Conservation (phyloP, 2,888 invertebrate species). For the Andrena dorsata region DNA sequence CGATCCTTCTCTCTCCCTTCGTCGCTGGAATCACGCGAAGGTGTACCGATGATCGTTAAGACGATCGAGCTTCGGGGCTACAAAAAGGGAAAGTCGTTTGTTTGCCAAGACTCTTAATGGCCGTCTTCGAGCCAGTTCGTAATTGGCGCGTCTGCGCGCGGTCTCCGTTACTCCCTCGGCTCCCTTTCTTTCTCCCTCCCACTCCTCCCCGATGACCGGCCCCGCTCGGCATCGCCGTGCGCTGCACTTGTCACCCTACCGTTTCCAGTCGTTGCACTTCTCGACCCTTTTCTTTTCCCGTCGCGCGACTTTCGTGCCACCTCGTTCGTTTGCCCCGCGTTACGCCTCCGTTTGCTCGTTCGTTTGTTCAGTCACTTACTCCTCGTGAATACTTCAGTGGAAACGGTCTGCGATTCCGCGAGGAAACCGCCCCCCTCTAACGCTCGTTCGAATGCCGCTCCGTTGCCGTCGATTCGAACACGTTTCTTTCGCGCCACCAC, state of each 20-base stretch:
- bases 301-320: slow-evolving; percentile 45
- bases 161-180: slow-evolving; percentile 24
- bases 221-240: slow-evolving; percentile 1
- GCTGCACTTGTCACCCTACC: slow-evolving; percentile 53
- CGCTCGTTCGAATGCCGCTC: slow-evolving; percentile 21
- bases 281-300: slow-evolving; percentile 35
- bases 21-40: slow-evolving; percentile 66
- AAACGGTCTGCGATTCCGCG: slow-evolving; percentile 45
- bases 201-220: background rate
- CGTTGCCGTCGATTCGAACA: slow-evolving; percentile 20
- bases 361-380: slow-evolving; percentile 28
- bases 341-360: slow-evolving; percentile 38
- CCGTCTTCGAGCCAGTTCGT: slow-evolving; percentile 70
- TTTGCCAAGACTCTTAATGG: slow-evolving; percentile 71
- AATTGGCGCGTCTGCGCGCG: slow-evolving; percentile 72
- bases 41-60: slow-evolving; percentile 71
- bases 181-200: slow-evolving; percentile 31
- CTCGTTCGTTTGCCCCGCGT: slow-evolving; percentile 19
- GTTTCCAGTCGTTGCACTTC: slow-evolving; percentile 32
- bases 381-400: slow-evolving; percentile 49
- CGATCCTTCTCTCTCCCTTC: slow-evolving; percentile 32
- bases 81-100: slow-evolving; percentile 74
- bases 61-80: slow-evolving; percentile 58
- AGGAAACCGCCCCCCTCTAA: slow-evolving; percentile 15
- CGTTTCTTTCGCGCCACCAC: slow-evolving; percentile 30